phyloP scores from a whole-genome alignment of 2,113 vertebrate species.

The Scomber colias region DNA sequence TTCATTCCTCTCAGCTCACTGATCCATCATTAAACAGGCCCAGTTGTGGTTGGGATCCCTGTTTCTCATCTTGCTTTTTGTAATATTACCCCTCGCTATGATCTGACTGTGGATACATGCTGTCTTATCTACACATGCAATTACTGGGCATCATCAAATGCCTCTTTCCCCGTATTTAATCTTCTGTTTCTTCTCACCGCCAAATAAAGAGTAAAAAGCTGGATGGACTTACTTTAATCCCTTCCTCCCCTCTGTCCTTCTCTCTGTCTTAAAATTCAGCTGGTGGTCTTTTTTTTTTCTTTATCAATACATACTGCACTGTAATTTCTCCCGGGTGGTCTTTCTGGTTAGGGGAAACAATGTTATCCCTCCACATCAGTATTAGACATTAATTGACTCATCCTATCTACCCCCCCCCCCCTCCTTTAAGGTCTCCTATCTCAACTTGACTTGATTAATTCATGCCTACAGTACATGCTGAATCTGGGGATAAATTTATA shows the following conservation, averaged over 20 bases:
- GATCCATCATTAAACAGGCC: conserved; percentile 1
- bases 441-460: conserved; percentile 55
- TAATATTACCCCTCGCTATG: not conserved
- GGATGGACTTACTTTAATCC: not conserved
- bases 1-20: conserved; percentile 12
- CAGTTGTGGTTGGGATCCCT: not conserved
- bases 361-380: conserved; percentile 61
- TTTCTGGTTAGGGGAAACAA: conserved; percentile 29
- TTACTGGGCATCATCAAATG: not conserved
- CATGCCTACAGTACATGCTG: conserved; percentile 9
- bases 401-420: conserved; percentile 23
- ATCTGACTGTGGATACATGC: not conserved
- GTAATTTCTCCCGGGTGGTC: conserved; percentile 40
- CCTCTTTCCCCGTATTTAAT: not conserved
- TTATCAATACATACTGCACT: conserved; percentile 8
- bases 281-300: conserved; percentile 8
- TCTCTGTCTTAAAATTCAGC: conserved; percentile 18
- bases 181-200: not conserved
- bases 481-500: conserved; percentile 25
- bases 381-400: conserved; percentile 61
- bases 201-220: not conserved
- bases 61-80: conserved; percentile 13
- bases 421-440: conserved; percentile 17
- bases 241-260: not conserved
- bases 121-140: not conserved